phyloP scores from a whole-genome alignment of 2,113 vertebrate genomes.

The Lophochroa leadbeateri region DNA sequence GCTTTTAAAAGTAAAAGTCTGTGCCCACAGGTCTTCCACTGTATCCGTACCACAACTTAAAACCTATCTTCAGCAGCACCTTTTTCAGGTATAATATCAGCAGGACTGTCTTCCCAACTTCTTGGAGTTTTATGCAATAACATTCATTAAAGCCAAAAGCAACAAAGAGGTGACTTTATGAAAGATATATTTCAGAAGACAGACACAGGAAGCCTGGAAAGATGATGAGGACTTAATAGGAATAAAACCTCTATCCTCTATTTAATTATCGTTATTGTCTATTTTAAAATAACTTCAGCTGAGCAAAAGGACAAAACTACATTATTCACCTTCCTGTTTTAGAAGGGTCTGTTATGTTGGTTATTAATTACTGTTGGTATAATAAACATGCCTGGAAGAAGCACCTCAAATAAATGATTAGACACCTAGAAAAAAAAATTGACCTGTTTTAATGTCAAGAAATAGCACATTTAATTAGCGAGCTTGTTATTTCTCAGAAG shows the following conservation, averaged over 20 bases:
- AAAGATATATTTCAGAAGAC: neutral
- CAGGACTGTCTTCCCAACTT: neutral
- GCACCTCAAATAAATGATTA: constrained; percentile 39
- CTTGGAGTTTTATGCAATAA: neutral
- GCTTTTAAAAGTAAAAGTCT: neutral
- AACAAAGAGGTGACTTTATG: neutral
- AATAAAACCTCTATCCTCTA: neutral
- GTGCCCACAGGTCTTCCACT: neutral
- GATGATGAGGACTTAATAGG: neutral
- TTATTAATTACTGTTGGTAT: constrained; percentile 44
- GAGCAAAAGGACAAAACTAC: neutral
- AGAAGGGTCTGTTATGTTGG: neutral
- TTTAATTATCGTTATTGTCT: constrained; percentile 14
- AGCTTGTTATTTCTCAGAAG: constrained; percentile 58
- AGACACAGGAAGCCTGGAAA: neutral
- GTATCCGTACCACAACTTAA: neutral
- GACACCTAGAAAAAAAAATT: neutral
- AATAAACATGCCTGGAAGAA: constrained; percentile 47
- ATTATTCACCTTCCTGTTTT: neutral
- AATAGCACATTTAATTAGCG: constrained; percentile 57
- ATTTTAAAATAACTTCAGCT: neutral
- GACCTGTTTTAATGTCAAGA: constrained; percentile 63
- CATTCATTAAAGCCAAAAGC: neutral
- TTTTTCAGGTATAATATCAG: neutral
- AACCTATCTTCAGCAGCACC: neutral